Conservation (phyloP, 1,140 invertebrate genomes). For the Ditylenchus dipsaci region DNA sequence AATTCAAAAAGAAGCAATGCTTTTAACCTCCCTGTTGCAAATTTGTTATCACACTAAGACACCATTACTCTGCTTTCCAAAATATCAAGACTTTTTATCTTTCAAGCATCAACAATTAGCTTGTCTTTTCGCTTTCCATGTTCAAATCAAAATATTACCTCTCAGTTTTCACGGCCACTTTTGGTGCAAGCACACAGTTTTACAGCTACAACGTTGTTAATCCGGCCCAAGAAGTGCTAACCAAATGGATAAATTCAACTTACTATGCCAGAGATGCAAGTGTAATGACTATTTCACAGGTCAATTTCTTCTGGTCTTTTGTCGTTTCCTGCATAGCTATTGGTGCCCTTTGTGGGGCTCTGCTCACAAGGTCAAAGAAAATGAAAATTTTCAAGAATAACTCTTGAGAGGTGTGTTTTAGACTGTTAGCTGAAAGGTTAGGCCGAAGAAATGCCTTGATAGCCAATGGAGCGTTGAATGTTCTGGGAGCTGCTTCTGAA, state of each 20-base stretch:
- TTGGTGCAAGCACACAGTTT: slow-evolving; percentile 53
- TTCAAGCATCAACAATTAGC: no score
- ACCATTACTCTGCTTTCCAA: no score
- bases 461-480: slow-evolving; percentile 50
- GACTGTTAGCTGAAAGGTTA: slow-evolving; percentile 39
- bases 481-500: slow-evolving; percentile 48
- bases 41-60: no score
- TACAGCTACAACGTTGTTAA: slow-evolving; percentile 55
- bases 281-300: slow-evolving; percentile 6
- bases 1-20: no score
- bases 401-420: not conserved
- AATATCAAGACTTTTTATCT: no score
- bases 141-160: slow-evolving; percentile 3
- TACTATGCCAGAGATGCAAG: slow-evolving; percentile 32
- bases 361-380: slow-evolving; percentile 42
- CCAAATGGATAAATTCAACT: slow-evolving; percentile 50
- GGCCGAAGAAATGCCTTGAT: slow-evolving; percentile 53
- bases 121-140: not conserved
- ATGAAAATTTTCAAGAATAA: not conserved
- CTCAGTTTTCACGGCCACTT: slow-evolving; percentile 27
- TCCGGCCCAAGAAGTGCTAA: slow-evolving; percentile 47
- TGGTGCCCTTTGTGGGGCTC: slow-evolving; percentile 60
- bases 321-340: slow-evolving; percentile 61
- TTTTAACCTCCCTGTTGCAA: no score
- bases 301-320: slow-evolving; percentile 59